Evolutionary conservation across 37 sponge, comb jelly and placozoan species (phyloP).

Genomic region (Chondrilla cf. caribensis): DNA sequence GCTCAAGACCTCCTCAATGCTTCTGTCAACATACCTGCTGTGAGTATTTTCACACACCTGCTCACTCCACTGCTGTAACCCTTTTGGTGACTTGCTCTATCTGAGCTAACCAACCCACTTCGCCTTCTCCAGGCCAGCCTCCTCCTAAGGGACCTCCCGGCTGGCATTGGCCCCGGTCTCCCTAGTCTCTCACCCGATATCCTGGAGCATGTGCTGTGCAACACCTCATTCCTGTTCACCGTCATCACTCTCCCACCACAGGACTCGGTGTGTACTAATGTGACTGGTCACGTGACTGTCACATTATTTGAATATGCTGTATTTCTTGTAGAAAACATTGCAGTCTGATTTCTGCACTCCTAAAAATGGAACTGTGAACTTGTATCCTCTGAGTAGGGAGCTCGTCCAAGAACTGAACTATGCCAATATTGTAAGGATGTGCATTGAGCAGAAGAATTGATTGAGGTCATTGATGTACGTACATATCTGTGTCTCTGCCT

Average conservation of each 20-base stretch:
- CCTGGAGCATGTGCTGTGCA: neutral
- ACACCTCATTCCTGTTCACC: neutral
- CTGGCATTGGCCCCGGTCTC: no score
- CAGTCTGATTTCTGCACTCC: neutral
- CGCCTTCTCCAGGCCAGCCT: no score
- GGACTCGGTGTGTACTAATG: neutral
- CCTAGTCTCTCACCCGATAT: neutral
- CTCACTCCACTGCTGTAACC: no score
- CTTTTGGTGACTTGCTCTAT: no score
- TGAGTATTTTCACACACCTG: no score
- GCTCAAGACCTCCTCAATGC: slow-evolving; percentile 7
- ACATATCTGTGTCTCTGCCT: no score
- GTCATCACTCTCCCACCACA: neutral
- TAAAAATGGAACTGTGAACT: neutral
- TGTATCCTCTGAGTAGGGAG: neutral
- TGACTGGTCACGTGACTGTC: slow-evolving; percentile 9
- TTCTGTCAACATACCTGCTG: neutral
- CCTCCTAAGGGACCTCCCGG: no score
- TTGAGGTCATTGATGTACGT: no score
- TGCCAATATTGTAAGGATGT: neutral
- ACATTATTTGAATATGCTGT: neutral
- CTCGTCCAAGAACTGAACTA: neutral
- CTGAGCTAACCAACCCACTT: no score
- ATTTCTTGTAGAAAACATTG: neutral
- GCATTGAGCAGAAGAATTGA: no score